A percentile compares a stretch with the other conserved stretches of the same genome.
These are phyloP conservation scores for Macrophya annulata DNA, from an alignment of 2,888 invertebrate genomes.

Conservation along the genomic window DNA sequence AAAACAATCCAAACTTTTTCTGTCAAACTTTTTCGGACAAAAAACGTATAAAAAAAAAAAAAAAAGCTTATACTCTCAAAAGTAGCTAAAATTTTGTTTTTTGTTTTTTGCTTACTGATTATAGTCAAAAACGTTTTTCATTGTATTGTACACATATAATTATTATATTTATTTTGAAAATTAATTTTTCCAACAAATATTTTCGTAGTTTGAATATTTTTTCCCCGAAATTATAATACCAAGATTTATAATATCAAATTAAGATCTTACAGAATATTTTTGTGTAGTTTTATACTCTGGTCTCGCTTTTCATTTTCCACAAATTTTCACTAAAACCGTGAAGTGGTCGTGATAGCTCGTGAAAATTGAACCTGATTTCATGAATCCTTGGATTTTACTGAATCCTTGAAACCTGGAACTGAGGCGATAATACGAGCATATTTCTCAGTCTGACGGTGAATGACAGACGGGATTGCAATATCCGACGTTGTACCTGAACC, in stretches of 20 bases:
- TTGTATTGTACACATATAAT: not conserved
- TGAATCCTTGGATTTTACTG: not conserved
- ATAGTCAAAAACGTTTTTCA: not conserved
- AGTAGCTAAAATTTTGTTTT: too few relatives aligned
- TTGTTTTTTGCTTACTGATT: not conserved
- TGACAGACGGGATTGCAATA: slow-evolving; percentile 47
- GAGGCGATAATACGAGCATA: slow-evolving; percentile 48
- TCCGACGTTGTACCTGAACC: slow-evolving; percentile 21
- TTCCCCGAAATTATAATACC: not conserved
- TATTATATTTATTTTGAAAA: too few relatives aligned
- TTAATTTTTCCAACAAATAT: not conserved
- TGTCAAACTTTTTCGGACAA: not conserved
- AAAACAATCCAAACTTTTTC: slow-evolving; percentile 28
- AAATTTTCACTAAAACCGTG: not conserved
- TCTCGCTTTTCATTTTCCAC: not conserved
- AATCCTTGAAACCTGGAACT: slow-evolving; percentile 37
- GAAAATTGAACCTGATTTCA: slow-evolving; percentile 33
- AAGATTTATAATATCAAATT: not conserved
- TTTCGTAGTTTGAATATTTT: not conserved
- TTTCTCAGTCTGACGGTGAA: slow-evolving; percentile 27
- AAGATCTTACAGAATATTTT: not conserved
- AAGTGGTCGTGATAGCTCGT: not conserved
- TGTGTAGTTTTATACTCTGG: not conserved
- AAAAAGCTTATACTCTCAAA: not conserved
- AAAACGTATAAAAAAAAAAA: not conserved